Evolutionary conservation across 2,888 invertebrate species (phyloP), one percentile per base, ranked within the genome.

Genomic region (Dione juno): DNA sequence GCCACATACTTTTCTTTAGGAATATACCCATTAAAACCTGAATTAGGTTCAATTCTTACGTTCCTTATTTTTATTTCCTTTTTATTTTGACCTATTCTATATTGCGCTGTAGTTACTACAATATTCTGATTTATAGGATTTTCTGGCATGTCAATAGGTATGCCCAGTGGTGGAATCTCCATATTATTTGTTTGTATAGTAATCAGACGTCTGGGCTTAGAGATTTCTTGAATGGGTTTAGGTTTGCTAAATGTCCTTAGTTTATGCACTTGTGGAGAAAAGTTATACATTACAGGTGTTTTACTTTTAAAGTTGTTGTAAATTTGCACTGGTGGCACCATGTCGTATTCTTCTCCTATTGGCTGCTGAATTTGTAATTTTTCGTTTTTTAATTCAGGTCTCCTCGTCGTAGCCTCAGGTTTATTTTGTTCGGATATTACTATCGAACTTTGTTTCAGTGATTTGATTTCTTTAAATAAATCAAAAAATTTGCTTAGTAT

Each of bases 141-240:
- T 9, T 80, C 45, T 2, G 85, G 83, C 21, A 85, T 83, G 8
- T 81, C 71, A 48, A 89, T 73, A 16, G 84, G 82, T 61, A 92
- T 79, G 10, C 82, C 81, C 35, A 92, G 72, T 1, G 90, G 90
- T 21, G 85, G 82, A 68, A 92, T 84, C 76, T 88, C 87, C 10
- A 81, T 76, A 1, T 83, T 83, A 76, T 92, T 88, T 0, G 91
- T 91, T 76, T 92, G 92, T 73, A 91, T 80, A 43, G 85, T 88
- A 43, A 85, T 80, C 0, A 88, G 79, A 13, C 53, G 48, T 28
- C 52, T 48, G 35, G 53, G n/a, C 63, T 59, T 72, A 14, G 37
- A 53, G 16, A 58, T 43, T 37, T 64, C 40, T 66, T 16, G 58
- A 35, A 57, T 10, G 9, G 50, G 9, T 35, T 21, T 48, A 13